Evolutionary conservation across 2,888 invertebrate genomes (phyloP), one percentile per base, ranked within the genome.

Genomic region (Agrotis ipsilon): DNA sequence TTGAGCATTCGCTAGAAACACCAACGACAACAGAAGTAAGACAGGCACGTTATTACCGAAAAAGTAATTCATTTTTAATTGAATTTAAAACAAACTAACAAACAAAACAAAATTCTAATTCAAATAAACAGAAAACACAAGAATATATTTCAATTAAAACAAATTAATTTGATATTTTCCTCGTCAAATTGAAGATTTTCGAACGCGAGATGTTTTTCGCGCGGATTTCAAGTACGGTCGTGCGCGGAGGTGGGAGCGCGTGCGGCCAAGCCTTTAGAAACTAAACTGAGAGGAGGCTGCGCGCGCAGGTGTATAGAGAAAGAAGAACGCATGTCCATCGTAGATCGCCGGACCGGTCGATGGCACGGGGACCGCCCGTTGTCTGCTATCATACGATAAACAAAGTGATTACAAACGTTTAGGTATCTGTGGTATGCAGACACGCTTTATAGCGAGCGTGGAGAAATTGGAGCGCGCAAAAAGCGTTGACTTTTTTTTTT

Each of bases 1-100:
- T 88, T 96, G 96, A 62, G 96, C 96, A 88, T 91, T 94, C 54
- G 92, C 94, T 81, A 96, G 86, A 69, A 96, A 87, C 82, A 96
- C 92, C 82, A 96, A 84, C 49, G 93, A 94, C 81, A 96, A 91
- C 86, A 96, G 81, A 78, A 96, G 78, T 80, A 96, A 93, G 93
- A 93, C 92, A 39, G 92, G 92, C 80, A 95, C 87, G 81, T 92
- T 92, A 73, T 91, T 92, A 83, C 91, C 87, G 72, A 92, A 90
- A 85, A 93, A 80, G 72, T 92, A 91, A 88, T 90, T 92, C 92
- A 94, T 94, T 86, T 89, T 93, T 5, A 69, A 73, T 46, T 24
- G 18, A 45, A 54, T 14, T 49, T n/a, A 2, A 51, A 57, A 39
- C 39, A 11, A 39, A 39, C 11, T 1, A 39, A 11, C 11, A 9